Base-by-base conservation (phyloP, 2,797 vertebrate genomes). In the Tokudaia muenninki region DNA sequence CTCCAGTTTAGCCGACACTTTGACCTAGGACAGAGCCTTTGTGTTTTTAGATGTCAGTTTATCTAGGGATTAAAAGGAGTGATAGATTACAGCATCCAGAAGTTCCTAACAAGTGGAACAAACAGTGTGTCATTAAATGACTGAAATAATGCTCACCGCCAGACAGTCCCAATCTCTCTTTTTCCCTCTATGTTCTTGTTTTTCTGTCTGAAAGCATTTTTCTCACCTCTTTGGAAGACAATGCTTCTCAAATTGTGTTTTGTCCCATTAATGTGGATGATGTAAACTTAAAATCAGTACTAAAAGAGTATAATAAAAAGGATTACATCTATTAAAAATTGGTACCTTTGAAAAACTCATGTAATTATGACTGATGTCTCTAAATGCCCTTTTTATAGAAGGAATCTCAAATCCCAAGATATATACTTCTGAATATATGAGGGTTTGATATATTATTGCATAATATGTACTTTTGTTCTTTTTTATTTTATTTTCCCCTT, bases 21-120 rank as follows among this genome's bases (percentile, higher is more conserved):
- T 63, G 67, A 88, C 50, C 11, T 82, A 94, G 47, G 65, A n/a
- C 13, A 90, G 89, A 96, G 78, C 13, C 11, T 97, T 21, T 88
- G 17, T 9, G 26, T 80, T 13, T 26, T 89, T 55, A 47, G 57
- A 52, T 61, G 17, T 34, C 37, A 61, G 14, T 70, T 44, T 94
- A 8, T 74, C 50, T 96, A 91, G 94, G 47, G 16, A 90, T 70
- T 90, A 72, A 93, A 91, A 84, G 19, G 26, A 65, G 9, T 4
- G 74, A 52, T 75, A 55, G 44, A 47, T 87, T 50, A 57, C 84
- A 91, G 10, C 34, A 81, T 88, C 83, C 67, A 83, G 10, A 16
- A 91, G 16, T 91, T 86, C 26, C 47, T 65, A 44, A 6, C 16
- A 87, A 67, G 1, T 22, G 50, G 90, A 87, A 52, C 61, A 79